Evolutionary conservation across 2,888 invertebrate genomes (phyloP), one percentile per base, ranked within the genome.

Genomic region (Tenthredo livida): DNA sequence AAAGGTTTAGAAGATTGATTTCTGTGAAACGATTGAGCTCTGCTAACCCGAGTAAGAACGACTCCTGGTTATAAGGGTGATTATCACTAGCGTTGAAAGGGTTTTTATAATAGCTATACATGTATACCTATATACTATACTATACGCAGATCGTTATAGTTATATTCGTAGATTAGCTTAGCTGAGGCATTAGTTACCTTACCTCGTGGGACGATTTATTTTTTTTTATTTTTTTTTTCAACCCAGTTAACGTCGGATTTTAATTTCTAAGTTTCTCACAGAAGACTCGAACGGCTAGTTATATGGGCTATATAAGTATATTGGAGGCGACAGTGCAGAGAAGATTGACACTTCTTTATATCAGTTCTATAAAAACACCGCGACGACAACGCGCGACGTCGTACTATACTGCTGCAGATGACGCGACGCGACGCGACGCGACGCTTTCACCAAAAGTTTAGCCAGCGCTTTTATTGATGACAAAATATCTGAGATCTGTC

Each of bases 301-400:
- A 61, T 25, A 61, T 17, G 6, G n/a, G 54, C n/a, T 54, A 54
- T 6, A 50, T n/a, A 47, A 47, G 47, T 47, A 54, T 54, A 54
- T 54, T 3, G 70, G 40, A 40, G n/a, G 54, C 40, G 80, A 61
- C n/a, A 61, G 29, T 50, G 33, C 80, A 37, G 37, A 40, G 80
- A 80, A 80, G 80, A 80, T 80, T 80, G 80, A 80, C 61, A 40
- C 61, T 80, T 61, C 40, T 80, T 61, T 61, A 15, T 54, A 77
- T 50, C 33, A 7, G 0, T 61, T 1, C 2, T 75, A 33, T n/a
- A 77, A 77, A 77, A 77, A 77, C 77, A 50, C 15, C 29, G 47
- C n/a, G 61, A 61, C 21, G 37, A 70, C 43, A 54, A 50, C 77
- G 29, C 77, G 29, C 12, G 54, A 54, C 50, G 58, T 29, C 29